Conservation (phyloP, 2,113 vertebrate species). For the Plecotus auritus region DNA sequence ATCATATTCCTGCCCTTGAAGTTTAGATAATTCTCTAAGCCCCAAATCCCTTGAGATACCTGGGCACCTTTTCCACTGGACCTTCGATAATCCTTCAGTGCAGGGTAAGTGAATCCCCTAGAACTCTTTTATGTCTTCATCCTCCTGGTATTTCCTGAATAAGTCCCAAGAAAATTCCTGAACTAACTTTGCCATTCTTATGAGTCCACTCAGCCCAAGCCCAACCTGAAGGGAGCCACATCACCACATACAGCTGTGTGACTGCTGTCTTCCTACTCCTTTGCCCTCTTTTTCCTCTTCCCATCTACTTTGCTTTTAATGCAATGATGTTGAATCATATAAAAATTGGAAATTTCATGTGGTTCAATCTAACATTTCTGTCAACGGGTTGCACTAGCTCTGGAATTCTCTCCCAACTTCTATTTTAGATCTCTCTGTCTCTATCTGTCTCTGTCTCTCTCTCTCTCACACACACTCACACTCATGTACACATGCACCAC, state of each 20-base stretch:
- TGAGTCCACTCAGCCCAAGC: not conserved
- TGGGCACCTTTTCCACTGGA: not conserved
- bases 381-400: not conserved
- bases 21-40: not conserved
- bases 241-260: rapidly evolving
- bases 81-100: not conserved
- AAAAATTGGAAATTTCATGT: not conserved
- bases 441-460: not conserved
- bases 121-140: not conserved
- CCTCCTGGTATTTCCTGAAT: not conserved
- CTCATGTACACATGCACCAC: not conserved
- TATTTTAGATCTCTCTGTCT: not conserved
- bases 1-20: not conserved
- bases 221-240: not conserved
- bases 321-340: not conserved
- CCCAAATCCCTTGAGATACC: not conserved
- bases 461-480: not conserved
- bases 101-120: not conserved
- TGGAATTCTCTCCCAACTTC: not conserved
- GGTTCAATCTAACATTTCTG: not conserved
- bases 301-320: not conserved
- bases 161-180: not conserved
- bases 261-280: not conserved
- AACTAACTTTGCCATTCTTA: not conserved
- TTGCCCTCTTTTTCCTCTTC: not conserved